phyloP scores from a whole-genome alignment of 2,113 vertebrate genomes.

The Nycticryphes semicollaris region DNA sequence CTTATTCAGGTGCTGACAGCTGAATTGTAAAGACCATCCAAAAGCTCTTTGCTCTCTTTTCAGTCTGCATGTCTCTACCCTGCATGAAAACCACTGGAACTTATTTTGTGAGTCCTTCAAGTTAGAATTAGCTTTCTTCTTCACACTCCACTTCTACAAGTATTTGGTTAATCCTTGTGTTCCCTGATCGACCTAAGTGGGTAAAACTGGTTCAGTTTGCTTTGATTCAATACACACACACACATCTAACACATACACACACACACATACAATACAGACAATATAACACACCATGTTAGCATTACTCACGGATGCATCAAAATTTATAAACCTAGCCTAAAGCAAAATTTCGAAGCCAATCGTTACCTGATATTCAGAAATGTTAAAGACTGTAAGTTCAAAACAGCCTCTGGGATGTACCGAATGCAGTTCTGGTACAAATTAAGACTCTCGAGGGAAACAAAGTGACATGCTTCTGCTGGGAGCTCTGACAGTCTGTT shows the following conservation, averaged over 20 bases:
- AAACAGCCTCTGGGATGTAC: slow-evolving; percentile 89
- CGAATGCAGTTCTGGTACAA: slow-evolving; percentile 98
- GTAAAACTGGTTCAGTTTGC: background rate
- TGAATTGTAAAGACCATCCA: background rate
- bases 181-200: background rate
- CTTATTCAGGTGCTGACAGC: background rate
- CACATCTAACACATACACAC: too few species aligned
- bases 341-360: background rate
- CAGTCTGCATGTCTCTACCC: background rate
- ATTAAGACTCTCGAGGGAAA: slow-evolving; percentile 94
- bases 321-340: background rate
- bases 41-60: background rate
- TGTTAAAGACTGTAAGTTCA: slow-evolving; percentile 92
- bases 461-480: slow-evolving; percentile 89
- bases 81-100: background rate
- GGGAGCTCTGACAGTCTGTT: slow-evolving; percentile 94
- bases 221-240: background rate
- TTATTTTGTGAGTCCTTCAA: background rate
- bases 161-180: background rate
- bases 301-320: background rate
- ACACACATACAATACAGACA: too few species aligned
- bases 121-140: background rate
- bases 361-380: slow-evolving; percentile 96
- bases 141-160: background rate
- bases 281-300: too few species aligned